phyloP scores from a whole-genome alignment of 1,140 invertebrate genomes.

The Nixonia krombeini region DNA sequence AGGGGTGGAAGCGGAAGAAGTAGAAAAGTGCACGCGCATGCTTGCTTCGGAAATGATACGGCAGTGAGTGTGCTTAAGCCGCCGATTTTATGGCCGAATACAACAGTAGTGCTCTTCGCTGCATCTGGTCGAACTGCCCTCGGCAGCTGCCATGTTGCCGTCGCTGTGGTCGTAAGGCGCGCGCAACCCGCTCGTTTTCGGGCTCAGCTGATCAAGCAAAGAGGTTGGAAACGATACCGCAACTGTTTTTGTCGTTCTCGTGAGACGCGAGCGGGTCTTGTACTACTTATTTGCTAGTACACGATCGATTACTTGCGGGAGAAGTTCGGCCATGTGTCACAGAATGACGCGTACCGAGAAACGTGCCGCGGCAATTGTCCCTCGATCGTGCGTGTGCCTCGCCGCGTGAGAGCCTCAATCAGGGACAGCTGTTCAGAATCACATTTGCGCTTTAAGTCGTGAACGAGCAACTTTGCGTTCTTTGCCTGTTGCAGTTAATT shows the following conservation, averaged over 20 bases:
- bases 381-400: no score
- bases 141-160: slow-evolving; percentile 8
- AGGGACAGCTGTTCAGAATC: no score
- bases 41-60: not conserved
- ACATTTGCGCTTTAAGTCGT: no score
- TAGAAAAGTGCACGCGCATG: slow-evolving; percentile 1
- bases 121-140: not conserved
- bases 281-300: not conserved
- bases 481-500: no score
- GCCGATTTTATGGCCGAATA: not conserved
- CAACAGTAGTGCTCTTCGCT: slow-evolving; percentile 4
- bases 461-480: no score
- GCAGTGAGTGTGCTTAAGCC: not conserved
- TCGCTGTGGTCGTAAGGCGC: slow-evolving; percentile 13
- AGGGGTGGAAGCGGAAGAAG: not conserved
- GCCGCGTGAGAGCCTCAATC: no score
- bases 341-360: no score
- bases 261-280: no score
- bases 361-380: no score
- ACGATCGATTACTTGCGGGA: no score
- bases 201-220: slow-evolving; percentile 22
- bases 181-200: slow-evolving; percentile 8
- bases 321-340: no score
- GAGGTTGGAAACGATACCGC: slow-evolving; percentile 13
- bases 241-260: slow-evolving; percentile 3